phyloP scores from a whole-genome alignment of 2,113 vertebrate species.

The Erinaceus europaeus region DNA sequence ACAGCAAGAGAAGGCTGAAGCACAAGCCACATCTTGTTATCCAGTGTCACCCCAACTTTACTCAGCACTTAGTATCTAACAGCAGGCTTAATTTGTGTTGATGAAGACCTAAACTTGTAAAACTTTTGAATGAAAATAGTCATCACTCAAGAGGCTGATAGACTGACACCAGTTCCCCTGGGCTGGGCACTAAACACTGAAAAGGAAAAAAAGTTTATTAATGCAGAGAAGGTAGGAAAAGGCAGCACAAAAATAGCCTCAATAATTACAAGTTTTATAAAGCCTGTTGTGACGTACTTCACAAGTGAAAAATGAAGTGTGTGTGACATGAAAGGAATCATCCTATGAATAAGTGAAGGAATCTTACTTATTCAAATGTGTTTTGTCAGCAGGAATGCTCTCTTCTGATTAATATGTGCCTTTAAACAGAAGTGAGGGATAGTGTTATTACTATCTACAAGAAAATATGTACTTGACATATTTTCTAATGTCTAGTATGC shows the following conservation, averaged over 20 bases:
- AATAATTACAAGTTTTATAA: slow-evolving; percentile 80
- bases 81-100: slow-evolving; percentile 47
- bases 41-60: neutral
- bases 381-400: slow-evolving; percentile 74
- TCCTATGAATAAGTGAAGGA: slow-evolving; percentile 73
- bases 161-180: slow-evolving; percentile 76
- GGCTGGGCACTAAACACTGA: slow-evolving; percentile 79
- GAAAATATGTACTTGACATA: neutral
- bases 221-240: slow-evolving; percentile 77
- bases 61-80: neutral
- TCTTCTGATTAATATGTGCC: slow-evolving; percentile 58
- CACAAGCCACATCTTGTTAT: neutral
- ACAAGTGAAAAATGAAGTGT: slow-evolving; percentile 82
- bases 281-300: slow-evolving; percentile 77
- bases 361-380: slow-evolving; percentile 68
- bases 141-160: slow-evolving; percentile 67
- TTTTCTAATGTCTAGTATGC: too few species aligned
- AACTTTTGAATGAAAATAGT: slow-evolving; percentile 74
- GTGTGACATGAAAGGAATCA: slow-evolving; percentile 79
- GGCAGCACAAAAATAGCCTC: slow-evolving; percentile 80
- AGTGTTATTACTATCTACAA: slow-evolving; percentile 34
- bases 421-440: slow-evolving; percentile 58
- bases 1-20: neutral
- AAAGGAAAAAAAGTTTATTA: slow-evolving; percentile 80
- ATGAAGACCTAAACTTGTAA: slow-evolving; percentile 67